phyloP scores from a whole-genome alignment of 2,888 invertebrate genomes.

The Hoplodrina ambigua region DNA sequence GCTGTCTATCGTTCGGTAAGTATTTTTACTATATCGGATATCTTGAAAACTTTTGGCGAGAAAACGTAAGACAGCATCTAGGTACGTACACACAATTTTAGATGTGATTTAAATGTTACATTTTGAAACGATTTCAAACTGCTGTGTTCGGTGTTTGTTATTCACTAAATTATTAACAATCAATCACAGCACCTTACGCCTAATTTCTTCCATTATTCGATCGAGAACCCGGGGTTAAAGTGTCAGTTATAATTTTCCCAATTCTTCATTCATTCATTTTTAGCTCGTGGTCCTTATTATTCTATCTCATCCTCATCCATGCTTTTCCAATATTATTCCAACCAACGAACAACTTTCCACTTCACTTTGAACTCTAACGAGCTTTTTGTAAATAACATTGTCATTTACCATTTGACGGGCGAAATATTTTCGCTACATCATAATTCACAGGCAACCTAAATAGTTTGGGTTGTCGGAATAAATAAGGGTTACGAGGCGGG shows the following conservation, averaged over 20 bases:
- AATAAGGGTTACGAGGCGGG: conserved; percentile 62
- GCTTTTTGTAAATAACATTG: conserved; percentile 40
- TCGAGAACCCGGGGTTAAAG: not conserved
- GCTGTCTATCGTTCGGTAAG: conserved; percentile 57
- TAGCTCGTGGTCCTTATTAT: not conserved
- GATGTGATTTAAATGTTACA: not conserved
- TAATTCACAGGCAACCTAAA: conserved; percentile 68
- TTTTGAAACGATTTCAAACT: not conserved
- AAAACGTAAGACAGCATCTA: not conserved
- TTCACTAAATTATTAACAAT: no score
- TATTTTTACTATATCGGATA: conserved; percentile 49
- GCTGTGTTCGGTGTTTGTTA: no score
- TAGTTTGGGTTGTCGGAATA: conserved; percentile 69
- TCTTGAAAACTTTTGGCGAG: conserved; percentile 8
- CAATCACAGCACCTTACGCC: no score
- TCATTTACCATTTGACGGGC: conserved; percentile 39
- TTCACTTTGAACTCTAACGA: conserved; percentile 28
- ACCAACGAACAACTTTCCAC: conserved; percentile 19
- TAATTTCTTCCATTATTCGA: no score
- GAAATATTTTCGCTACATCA: conserved; percentile 57
- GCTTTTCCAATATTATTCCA: conserved; percentile 12
- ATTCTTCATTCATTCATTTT: no score
- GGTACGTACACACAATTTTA: not conserved
- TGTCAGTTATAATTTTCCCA: not conserved
- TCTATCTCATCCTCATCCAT: not conserved